Base-by-base conservation (phyloP, 2,113 vertebrate genomes). In the Heterotis niloticus region DNA sequence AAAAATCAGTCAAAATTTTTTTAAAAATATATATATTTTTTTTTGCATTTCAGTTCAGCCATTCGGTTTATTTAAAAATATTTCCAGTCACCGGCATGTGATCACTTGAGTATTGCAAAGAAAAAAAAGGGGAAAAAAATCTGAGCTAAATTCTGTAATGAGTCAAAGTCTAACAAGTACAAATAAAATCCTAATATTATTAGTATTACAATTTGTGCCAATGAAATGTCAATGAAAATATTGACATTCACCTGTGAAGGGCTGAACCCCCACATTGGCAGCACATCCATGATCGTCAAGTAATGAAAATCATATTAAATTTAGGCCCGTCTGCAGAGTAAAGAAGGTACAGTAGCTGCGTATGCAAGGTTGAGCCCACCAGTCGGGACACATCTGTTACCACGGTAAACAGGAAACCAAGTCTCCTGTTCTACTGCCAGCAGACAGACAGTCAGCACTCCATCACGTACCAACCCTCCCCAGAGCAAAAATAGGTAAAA, bases 401-500 rank as follows among this genome's bases (percentile, higher is more conserved):
- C 69, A 28, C 65, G 62, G 65, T 76, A 80, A 76, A 80, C 79
- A 80, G 74, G 79, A 76, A 80, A 60, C 12, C 51, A 73, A 17
- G 65, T 76, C 73, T 76, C 18, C 64, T 67, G 57, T 87, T 92
- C 90, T 70, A 90, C 89, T 90, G 90, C 91, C 91, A 44, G 34
- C 34, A 44, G 90, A 90, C 88, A 91, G 89, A 88, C 74, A 44
- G 34, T 44, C 34, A 85, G 77, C 87, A 90, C 89, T 87, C 87
- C 92, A 92, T 92, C 89, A 92, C 90, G 85, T 92, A 89, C 87
- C 88, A 88, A 87, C 83, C 83, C 71, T 77, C 87, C 84, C 90
- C 84, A 81, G 90, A 89, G 81, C 20, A 76, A 92, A 91, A 93
- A 94, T 88, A 91, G 81, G 83, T 86, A 88, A 86, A 86, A 88